phyloP scores from a whole-genome alignment of 2,797 vertebrate genomes.

The Alauda arvensis region DNA sequence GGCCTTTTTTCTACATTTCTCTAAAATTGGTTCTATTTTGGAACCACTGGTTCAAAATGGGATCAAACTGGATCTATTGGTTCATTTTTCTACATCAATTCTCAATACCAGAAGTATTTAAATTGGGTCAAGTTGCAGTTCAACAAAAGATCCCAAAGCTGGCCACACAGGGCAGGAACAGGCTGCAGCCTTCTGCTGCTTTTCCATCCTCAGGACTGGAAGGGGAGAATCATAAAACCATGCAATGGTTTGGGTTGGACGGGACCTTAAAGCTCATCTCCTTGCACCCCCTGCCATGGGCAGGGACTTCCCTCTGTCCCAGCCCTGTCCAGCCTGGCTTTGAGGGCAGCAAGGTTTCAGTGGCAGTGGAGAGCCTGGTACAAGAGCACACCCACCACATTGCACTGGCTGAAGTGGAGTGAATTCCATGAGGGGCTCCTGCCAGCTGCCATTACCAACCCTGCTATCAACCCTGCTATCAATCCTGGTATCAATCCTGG shows the following conservation, averaged over 20 bases:
- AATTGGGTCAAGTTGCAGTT: not conserved
- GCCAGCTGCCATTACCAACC: not conserved
- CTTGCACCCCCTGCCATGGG: not conserved
- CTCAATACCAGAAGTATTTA: not conserved
- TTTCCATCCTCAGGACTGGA: not conserved
- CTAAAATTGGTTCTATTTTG: not conserved
- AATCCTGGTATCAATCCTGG: not conserved
- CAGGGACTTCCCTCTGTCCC: not conserved
- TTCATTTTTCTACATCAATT: not conserved
- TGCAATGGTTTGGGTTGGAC: not conserved
- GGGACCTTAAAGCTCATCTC: not conserved
- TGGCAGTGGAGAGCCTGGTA: not conserved
- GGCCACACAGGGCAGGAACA: fast-evolving
- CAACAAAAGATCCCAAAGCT: not conserved
- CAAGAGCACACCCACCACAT: not conserved
- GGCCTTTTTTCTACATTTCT: not conserved
- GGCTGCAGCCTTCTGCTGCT: not conserved
- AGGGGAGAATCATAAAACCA: not conserved
- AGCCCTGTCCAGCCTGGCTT: not conserved
- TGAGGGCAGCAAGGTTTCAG: not conserved
- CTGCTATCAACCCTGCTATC: not conserved
- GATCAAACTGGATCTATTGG: not conserved
- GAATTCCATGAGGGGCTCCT: not conserved
- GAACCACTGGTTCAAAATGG: not conserved
- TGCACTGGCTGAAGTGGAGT: not conserved